These are phyloP conservation scores for Panthera tigris DNA, from an alignment of 2,113 vertebrate genomes.

Conservation along the genomic window DNA sequence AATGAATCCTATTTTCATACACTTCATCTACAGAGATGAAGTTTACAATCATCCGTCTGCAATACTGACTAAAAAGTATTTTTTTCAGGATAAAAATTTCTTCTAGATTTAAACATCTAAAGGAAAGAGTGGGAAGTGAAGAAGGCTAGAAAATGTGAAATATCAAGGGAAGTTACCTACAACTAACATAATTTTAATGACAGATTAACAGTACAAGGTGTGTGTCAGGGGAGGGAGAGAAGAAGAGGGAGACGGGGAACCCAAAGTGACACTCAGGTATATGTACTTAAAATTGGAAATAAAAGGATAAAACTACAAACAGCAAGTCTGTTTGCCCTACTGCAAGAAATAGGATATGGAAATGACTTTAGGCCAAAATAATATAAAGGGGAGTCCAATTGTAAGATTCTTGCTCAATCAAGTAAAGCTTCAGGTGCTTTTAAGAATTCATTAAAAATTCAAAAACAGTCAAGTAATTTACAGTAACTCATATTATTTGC, in stretches of 20 bases:
- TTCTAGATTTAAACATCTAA: slow-evolving; percentile 40
- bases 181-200: background rate
- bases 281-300: background rate
- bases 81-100: slow-evolving; percentile 5
- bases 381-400: slow-evolving; percentile 40
- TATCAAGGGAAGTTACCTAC: background rate
- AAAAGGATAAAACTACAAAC: background rate
- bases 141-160: background rate
- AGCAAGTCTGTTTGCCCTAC: background rate
- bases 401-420: slow-evolving; percentile 36
- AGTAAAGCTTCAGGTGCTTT: slow-evolving; percentile 36
- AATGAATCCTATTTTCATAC: slow-evolving; percentile 8
- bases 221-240: background rate
- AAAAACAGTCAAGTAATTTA: slow-evolving; percentile 47
- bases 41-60: background rate
- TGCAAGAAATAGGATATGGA: background rate
- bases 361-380: slow-evolving; percentile 29
- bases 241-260: background rate
- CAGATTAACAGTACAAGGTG: background rate
- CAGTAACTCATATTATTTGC: slow-evolving; percentile 53
- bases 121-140: background rate
- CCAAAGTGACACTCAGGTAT: background rate
- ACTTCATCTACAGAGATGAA: slow-evolving; percentile 28
- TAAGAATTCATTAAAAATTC: slow-evolving; percentile 55
- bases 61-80: slow-evolving; percentile 4